Evolutionary conservation across 2,113 vertebrate genomes (phyloP), one percentile per base, ranked within the genome.

Genomic region (Noctilio leporinus): DNA sequence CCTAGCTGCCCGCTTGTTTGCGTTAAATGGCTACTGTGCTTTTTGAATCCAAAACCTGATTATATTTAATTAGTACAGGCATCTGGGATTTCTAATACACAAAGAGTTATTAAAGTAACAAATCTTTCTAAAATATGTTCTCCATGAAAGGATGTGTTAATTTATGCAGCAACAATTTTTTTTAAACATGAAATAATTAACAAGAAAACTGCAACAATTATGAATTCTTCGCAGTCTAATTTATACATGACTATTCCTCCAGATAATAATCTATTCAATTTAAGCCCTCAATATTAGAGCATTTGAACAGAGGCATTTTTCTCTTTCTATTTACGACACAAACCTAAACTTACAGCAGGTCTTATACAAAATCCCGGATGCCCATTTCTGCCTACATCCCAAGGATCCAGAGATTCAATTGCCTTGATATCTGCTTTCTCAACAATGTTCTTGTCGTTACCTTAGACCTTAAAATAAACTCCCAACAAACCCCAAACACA

Each of bases 41-140:
- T 97, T 95, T 91, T 89, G 92, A 97, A 97, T 97, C 92, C 69
- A 94, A 97, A 97, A 97, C 93, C 96, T 97, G 96, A 96, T 97
- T 96, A 93, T 93, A 97, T 97, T 97, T 97, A 97, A 97, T 97
- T 97, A 97, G 97, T 85, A 94, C 20, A 72, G 95, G 95, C 97
- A 97, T 97, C 97, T 97, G 97, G 97, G 96, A 96, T 97, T 97
- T 96, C 96, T 97, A 97, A 97, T 97, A 97, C 97, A 97, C 97
- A 97, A 96, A 96, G 97, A 97, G 88, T 97, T 97, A 97, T 97
- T 97, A 97, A 97, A 97, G 97, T 96, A 97, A 97, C 97, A 97
- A 96, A 97, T 97, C 97, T 97, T 96, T 97, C 96, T 97, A 96
- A 97, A 97, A 97, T 97, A 97, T 96, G 96, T 95, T 97, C 97